phyloP scores from a whole-genome alignment of 1,140 invertebrate genomes.

The Apis dorsata region DNA sequence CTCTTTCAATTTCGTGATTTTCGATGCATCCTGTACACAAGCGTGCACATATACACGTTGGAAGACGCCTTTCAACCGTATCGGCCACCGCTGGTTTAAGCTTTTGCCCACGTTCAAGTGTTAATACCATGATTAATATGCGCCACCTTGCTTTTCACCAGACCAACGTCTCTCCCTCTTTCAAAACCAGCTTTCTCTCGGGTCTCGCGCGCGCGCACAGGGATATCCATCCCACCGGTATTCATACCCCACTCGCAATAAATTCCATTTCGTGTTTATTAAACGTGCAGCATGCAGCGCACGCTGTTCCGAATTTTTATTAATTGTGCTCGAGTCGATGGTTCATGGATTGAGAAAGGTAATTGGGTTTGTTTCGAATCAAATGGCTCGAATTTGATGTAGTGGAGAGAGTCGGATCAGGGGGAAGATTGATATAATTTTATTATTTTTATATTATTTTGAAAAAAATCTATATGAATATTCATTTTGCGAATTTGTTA shows the following conservation, averaged over 20 bases:
- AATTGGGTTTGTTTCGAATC: neutral
- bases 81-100: constrained; percentile 30
- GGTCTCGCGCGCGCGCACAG: neutral
- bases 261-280: constrained; percentile 63
- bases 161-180: neutral
- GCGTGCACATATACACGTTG: no score
- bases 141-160: constrained; percentile 41
- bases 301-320: constrained; percentile 42
- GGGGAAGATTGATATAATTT: no score
- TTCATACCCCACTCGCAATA: constrained; percentile 30
- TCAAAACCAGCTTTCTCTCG: neutral
- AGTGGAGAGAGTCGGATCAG: no score
- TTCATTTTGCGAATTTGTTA: no score
- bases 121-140: constrained; percentile 65
- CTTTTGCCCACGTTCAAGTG: constrained; percentile 36
- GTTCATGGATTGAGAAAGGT: neutral
- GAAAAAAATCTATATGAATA: no score
- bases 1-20: no score
- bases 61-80: constrained; percentile 21
- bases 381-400: neutral
- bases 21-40: no score
- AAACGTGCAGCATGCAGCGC: constrained; percentile 46
- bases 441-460: no score
- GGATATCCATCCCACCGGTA: neutral
- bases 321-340: constrained; percentile 21